These are phyloP conservation scores for Stichodactyla helianthus DNA, from an alignment of 64 coral and sea anemone species.

Conservation along the genomic window DNA sequence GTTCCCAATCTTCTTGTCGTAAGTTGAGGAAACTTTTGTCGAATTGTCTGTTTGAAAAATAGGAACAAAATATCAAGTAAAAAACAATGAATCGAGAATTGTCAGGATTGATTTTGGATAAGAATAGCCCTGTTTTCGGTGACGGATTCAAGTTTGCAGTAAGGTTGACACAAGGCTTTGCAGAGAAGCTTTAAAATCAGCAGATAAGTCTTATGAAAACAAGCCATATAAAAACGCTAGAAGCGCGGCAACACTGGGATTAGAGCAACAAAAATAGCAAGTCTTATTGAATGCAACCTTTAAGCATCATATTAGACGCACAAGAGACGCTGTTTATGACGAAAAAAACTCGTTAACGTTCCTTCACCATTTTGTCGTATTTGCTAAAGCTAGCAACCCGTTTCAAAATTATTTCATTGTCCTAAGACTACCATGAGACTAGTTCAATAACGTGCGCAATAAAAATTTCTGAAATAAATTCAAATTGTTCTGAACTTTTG, in stretches of 20 bases:
- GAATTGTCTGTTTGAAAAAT: conserved; percentile 69
- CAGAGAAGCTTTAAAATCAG: neutral
- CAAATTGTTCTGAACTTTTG: neutral
- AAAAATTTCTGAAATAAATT: neutral
- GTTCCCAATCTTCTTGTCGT: conserved; percentile 88
- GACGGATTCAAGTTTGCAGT: neutral
- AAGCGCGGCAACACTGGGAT: conserved; percentile 6
- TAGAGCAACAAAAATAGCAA: conserved; percentile 5
- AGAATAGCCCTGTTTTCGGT: neutral
- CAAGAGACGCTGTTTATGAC: neutral
- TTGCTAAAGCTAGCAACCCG: neutral
- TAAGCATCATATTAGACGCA: neutral
- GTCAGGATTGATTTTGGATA: neutral
- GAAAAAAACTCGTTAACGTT: neutral
- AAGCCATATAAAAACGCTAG: neutral
- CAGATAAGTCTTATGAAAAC: conserved; percentile 11
- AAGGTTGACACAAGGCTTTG: conserved; percentile 24
- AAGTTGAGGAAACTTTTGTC: conserved; percentile 98
- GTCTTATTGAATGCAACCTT: neutral
- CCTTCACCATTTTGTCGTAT: neutral
- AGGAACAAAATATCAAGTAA: conserved; percentile 12
- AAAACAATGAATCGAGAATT: conserved; percentile 21
- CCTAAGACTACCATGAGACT: no score
- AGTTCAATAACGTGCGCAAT: no score
- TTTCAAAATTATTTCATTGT: neutral